These are phyloP conservation scores for Lycia hirtaria DNA, from an alignment of 2,888 invertebrate species.

Conservation along the genomic window DNA sequence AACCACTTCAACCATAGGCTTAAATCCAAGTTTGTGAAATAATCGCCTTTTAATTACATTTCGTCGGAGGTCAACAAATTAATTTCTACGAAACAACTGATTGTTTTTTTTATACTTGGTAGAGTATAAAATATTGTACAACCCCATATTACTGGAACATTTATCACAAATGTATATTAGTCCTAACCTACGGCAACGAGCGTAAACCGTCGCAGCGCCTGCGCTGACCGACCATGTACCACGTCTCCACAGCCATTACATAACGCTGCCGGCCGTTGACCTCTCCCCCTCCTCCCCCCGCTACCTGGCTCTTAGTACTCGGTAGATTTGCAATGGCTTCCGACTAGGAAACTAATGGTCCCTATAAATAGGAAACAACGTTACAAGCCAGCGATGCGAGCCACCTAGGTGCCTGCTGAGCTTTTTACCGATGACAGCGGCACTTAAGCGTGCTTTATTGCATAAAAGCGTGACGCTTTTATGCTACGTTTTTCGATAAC, in stretches of 20 bases:
- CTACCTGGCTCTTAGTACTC: slow-evolving; percentile 11
- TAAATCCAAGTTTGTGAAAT: too few species aligned
- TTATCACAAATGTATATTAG: background rate
- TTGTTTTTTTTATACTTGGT: background rate
- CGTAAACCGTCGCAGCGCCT: slow-evolving; percentile 27
- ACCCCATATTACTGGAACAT: background rate
- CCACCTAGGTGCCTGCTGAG: background rate
- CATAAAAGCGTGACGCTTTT: background rate
- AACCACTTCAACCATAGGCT: too few species aligned
- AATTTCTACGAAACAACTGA: background rate
- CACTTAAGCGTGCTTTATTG: background rate
- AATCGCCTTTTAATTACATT: too few species aligned
- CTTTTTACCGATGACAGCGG: background rate
- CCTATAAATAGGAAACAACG: slow-evolving; percentile 38
- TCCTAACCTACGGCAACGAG: slow-evolving; percentile 35
- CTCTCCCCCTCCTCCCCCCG: slow-evolving; percentile 25
- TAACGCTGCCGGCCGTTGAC: slow-evolving; percentile 40
- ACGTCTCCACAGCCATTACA: slow-evolving; percentile 52
- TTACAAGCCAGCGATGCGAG: slow-evolving; percentile 2
- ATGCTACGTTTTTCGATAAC: background rate
- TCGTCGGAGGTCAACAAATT: too few species aligned
- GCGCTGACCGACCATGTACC: slow-evolving; percentile 16
- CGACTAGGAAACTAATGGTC: slow-evolving; percentile 43
- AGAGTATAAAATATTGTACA: background rate
- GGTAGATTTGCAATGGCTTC: slow-evolving; percentile 46